phyloP scores from a whole-genome alignment of 2,113 vertebrate genomes.

The Crypturellus undulatus region DNA sequence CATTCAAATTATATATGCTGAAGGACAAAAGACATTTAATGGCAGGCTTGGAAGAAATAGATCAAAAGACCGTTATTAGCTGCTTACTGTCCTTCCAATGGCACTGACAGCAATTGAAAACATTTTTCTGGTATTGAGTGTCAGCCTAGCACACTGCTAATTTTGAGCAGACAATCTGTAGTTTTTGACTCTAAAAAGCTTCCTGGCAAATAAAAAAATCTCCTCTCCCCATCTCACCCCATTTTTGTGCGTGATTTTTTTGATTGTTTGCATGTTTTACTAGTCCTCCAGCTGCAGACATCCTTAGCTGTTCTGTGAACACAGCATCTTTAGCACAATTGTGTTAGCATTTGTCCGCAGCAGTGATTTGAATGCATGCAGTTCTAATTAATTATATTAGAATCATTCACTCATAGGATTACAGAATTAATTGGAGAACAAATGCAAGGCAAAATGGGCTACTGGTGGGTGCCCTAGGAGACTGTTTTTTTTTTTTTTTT shows the following conservation, averaged over 20 bases:
- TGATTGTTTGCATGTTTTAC: neutral
- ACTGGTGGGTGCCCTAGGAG: slow-evolving; percentile 34
- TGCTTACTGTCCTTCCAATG: slow-evolving; percentile 13
- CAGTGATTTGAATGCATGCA: neutral
- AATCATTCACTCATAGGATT: slow-evolving; percentile 35
- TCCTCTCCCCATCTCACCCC: neutral
- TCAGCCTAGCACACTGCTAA: neutral
- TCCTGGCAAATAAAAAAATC: neutral
- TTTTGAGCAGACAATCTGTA: neutral
- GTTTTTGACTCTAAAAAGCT: neutral
- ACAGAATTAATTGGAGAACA: slow-evolving; percentile 45
- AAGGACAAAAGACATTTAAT: slow-evolving; percentile 4
- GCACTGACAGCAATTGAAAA: slow-evolving; percentile 39
- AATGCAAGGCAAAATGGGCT: slow-evolving; percentile 46
- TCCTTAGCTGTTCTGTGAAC: neutral
- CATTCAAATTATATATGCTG: neutral
- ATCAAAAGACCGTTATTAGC: slow-evolving; percentile 40
- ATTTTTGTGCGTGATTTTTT: neutral
- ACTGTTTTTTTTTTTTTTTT: neutral
- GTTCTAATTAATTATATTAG: slow-evolving; percentile 39
- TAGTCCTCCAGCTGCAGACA: neutral
- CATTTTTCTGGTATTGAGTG: slow-evolving; percentile 11
- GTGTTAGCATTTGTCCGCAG: neutral
- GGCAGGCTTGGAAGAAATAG: slow-evolving; percentile 1
- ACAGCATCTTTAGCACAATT: neutral